Base-by-base conservation (phyloP, 1,140 invertebrate genomes). In the Hermetia illucens region DNA sequence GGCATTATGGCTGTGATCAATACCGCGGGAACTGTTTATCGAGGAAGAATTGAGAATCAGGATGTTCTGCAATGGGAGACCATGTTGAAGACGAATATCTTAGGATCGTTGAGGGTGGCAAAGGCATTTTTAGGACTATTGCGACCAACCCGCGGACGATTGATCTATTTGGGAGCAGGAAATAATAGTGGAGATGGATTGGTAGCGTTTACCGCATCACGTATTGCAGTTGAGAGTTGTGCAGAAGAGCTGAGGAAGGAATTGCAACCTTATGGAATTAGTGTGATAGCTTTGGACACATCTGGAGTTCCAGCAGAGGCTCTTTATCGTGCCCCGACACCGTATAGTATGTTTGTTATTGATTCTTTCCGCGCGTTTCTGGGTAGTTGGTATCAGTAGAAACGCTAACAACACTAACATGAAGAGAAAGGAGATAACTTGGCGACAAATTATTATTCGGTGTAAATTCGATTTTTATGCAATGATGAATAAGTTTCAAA, bases 1-100 rank as follows among this genome's bases (percentile, higher is more conserved):
- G 82, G 82, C 44, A 70, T 87, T 36, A 82, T 79, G 74, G 80
- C 81, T 21, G 79, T 87, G 3, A 74, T 87, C 30, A 82, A 85
- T 53, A 85, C 82, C 2, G 79, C 77, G 9, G 82, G 82, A 10
- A 69, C 75, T 42, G 72, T 75, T 35, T 68, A 78, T 55, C 63
- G 75, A 39, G 71, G 77, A n/a, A 61, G 71, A 18, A 68, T 81
- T 21, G 77, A 79, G 38, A 68, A 67, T 36, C 82, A 84, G 48
- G 75, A 82, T 38, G 72, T 78, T 2, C 61, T 71, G 1, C 76
- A 79, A 48, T 84, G 81, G 81, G 82, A 85, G 51, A 68, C 73
- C 10, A 79, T 82, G 62, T 60, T 84, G 2, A 72, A 77, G 40
- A 74, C 76, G 29, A 86, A 84, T 50, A 73, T 85, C 24, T 62